Evolutionary conservation across 2,888 invertebrate species (phyloP), one percentile per base, ranked within the genome.

Genomic region (Epinotia demarniana): DNA sequence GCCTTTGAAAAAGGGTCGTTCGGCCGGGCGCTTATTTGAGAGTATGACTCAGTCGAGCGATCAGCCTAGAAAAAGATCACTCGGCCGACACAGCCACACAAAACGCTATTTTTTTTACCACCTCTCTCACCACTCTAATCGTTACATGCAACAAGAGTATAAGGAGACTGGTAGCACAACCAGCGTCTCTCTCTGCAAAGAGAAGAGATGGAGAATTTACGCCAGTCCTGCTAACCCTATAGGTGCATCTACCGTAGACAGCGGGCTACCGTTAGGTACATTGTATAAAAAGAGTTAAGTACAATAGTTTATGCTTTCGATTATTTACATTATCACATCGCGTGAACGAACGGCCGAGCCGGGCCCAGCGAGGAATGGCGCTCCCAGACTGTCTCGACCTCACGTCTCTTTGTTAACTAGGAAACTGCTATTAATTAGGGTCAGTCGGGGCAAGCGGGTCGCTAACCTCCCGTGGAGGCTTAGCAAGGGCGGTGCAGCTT

Each of bases 311-410:
- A 79, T 82, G 83, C 78, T 79, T 82, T 76, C 74, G 78, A 82
- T 77, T 92, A 92, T 92, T 85, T 92, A 92, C 92, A 92, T 84
- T 88, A 90, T 90, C 88, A 89, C 91, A 89, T 86, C 85, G 84
- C 86, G 87, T 81, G 85, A 84, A 82, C 81, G 85, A 82, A 77
- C 81, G 81, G 80, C 82, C 43, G 76, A 63, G 71, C 39, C 55
- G 57, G 71, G 67, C 49, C 64, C 33, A 46, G 63, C 39, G 57
- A 43, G 61, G 58, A 39, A 69, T 33, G n/a, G n/a, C 33, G 13
- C n/a, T 27, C 11, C 11, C 5, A 13, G 43, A 39, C 57, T 62
- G 62, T 39, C 43, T 68, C 68, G n/a, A 58, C 13, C 57, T 16
- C 4, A 43, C 18, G 11, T 12, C 11, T 43, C 2, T 19, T 0